Percentiles rank a stretch among this genome's conserved stretches.
Conservation (phyloP, 1,140 invertebrate genomes). For the Tachypleus tridentatus region DNA sequence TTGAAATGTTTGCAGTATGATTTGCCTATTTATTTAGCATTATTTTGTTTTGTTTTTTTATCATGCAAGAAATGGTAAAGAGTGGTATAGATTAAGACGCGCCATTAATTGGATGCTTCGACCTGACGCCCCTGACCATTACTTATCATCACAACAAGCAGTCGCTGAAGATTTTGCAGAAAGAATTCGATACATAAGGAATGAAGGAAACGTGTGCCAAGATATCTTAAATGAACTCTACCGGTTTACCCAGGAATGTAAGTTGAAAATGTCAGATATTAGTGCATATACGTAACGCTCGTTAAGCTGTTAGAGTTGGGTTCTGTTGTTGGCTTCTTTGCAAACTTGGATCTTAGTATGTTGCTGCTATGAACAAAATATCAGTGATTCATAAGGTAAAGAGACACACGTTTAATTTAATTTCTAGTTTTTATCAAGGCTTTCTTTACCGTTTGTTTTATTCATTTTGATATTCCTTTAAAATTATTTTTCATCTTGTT, state of each 20-base stretch:
- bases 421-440: too few species aligned
- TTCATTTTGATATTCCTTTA: slow-evolving; percentile 1
- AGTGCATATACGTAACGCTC: too few species aligned
- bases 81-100: slow-evolving; percentile 64
- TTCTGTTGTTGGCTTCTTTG: too few species aligned
- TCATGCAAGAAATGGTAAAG: slow-evolving; percentile 54
- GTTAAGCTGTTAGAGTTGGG: too few species aligned
- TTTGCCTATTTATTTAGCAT: not conserved
- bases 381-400: too few species aligned
- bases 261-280: slow-evolving; percentile 26
- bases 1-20: too few species aligned
- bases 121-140: slow-evolving; percentile 50
- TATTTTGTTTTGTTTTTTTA: slow-evolving; percentile 21
- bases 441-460: too few species aligned
- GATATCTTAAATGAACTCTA: slow-evolving; percentile 59
- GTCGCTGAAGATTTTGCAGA: slow-evolving; percentile 51
- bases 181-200: slow-evolving; percentile 15
- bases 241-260: slow-evolving; percentile 65
- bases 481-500: not conserved
- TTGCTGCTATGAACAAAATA: too few species aligned
- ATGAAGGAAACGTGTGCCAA: slow-evolving; percentile 27
- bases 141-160: slow-evolving; percentile 47
- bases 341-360: too few species aligned
- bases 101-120: slow-evolving; percentile 60
- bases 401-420: too few species aligned